phyloP scores from a whole-genome alignment of 2,888 invertebrate genomes.

The Ormyrus labotus region DNA sequence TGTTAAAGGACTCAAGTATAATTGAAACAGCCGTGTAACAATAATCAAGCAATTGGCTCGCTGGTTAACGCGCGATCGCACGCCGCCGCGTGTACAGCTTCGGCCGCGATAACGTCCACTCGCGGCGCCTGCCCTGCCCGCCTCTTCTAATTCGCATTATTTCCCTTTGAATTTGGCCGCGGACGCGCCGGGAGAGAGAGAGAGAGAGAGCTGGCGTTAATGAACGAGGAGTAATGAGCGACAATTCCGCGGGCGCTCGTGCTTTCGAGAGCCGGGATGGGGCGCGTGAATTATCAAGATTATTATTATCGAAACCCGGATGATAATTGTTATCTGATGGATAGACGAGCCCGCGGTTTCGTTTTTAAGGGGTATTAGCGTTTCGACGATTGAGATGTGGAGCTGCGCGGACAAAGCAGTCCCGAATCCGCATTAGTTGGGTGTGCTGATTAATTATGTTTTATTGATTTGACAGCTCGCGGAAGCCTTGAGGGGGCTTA shows the following conservation, averaged over 20 bases:
- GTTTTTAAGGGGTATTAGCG: no score
- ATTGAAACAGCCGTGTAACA: slow-evolving; percentile 9
- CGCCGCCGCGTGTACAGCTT: neutral
- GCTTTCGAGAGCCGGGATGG: slow-evolving; percentile 11
- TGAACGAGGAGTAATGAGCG: slow-evolving; percentile 33
- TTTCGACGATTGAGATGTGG: neutral
- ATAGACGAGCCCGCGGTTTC: neutral
- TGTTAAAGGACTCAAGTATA: neutral
- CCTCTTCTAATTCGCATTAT: slow-evolving; percentile 42
- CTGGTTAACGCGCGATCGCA: neutral
- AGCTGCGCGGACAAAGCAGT: neutral
- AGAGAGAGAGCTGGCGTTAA: slow-evolving; percentile 3
- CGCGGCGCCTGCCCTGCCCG: neutral
- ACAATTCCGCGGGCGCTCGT: neutral
- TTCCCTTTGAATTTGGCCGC: slow-evolving; percentile 25
- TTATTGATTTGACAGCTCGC: no score
- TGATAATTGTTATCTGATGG: slow-evolving; percentile 39
- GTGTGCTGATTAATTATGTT: no score
- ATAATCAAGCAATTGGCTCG: neutral
- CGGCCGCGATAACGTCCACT: slow-evolving; percentile 27
- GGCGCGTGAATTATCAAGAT: slow-evolving; percentile 25
- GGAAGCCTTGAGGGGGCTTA: no score
- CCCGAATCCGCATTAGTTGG: neutral
- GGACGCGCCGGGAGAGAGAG: neutral
- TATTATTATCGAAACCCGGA: slow-evolving; percentile 23